Base-by-base conservation (phyloP, 2,888 invertebrate species). In the Tenthredo livida region DNA sequence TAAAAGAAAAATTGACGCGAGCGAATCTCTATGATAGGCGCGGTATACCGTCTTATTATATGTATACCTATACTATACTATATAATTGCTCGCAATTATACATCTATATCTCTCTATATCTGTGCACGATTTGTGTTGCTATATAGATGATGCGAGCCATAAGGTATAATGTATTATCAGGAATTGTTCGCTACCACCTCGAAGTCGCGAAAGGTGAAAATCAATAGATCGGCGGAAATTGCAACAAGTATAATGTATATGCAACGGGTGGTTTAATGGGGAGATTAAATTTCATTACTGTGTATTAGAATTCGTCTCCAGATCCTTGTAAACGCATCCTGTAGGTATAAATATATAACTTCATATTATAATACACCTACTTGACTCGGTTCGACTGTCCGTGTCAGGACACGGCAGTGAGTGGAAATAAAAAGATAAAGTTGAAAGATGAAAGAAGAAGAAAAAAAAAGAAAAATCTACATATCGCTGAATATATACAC, bases 71-170 rank as follows among this genome's bases (percentile, higher is more conserved):
- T 50, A 50, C 15, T 25, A 15, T n/a, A n/a, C n/a, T n/a, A n/a
- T 67, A 33, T 67, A 67, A 67, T 67, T 67, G 15, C 67, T 21
- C 21, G 67, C 67, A 67, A 67, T 67, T 67, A 67, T 67, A 54
- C n/a, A 54, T n/a, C 54, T n/a, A 54, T 50, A 17, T 50, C 0
- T 37, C 37, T 6, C 37, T 54, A n/a, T n/a, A 17, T 54, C 10
- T 3, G 29, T 29, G 67, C 67, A 67, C 67, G 67, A 67, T 33
- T 67, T 54, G 7, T 54, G n/a, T 33, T 67, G 67, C 17, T 17
- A 25, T 15, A 47, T 37, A 37, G 7, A 37, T 37, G 47, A 15
- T 47, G 15, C 47, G 3, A 12, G 47, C 47, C 47, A 15, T 15
- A 33, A 2, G 29, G 15, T 17, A 50, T 50, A 50, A 50, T 54